Base-by-base conservation (phyloP, 2,797 vertebrate genomes). In the Zalophus californianus region DNA sequence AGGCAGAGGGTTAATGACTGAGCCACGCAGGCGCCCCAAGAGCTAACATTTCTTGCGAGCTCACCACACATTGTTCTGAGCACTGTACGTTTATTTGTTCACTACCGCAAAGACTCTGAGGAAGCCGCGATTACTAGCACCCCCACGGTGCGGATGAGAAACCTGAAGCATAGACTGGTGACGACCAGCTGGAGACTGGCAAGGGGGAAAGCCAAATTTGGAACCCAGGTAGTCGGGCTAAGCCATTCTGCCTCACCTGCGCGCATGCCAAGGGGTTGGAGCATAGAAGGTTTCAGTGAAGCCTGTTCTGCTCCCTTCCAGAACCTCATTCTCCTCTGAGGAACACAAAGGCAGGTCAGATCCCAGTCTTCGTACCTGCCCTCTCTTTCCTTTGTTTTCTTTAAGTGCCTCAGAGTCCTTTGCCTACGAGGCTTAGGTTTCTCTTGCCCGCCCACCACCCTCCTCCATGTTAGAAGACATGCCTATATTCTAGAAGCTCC, bases 261-360 rank as follows among this genome's bases (percentile, higher is more conserved):
- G 4, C 2, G 0, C 4, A 25, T 44, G 35, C 48, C 9, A 0
- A 16, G 13, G 32, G 48, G 27, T 1, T 29, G 20, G 25, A 52
- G 18, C 3, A 0, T 0, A 16, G 56, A 60, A 56, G 44, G 58
- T 72, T n/a, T 83, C 79, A 13, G 35, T 50, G 35, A 35, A 77
- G 90, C 50, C 29, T 13, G n/a, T 13, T 7, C 3, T 4, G 8
- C n/a, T 58, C 27, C 9, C 29, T 93, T 85, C 41, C 13, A 83
- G 72, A 91, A 16, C 13, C 29, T 3, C 5, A 0, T 35, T 82
- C 16, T 75, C 25, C 32, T 44, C 58, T 15, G 44, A 95, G 23
- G 56, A 52, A 20, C 44, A 20, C 14, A 12, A 44, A 12, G 3
- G 7, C 32, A 41, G 32, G 4, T 41, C 4, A 27, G 23, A 13